Evolutionary conservation across 2,888 invertebrate genomes (phyloP), one percentile per base, ranked within the genome.

Genomic region (Plusia festucae): DNA sequence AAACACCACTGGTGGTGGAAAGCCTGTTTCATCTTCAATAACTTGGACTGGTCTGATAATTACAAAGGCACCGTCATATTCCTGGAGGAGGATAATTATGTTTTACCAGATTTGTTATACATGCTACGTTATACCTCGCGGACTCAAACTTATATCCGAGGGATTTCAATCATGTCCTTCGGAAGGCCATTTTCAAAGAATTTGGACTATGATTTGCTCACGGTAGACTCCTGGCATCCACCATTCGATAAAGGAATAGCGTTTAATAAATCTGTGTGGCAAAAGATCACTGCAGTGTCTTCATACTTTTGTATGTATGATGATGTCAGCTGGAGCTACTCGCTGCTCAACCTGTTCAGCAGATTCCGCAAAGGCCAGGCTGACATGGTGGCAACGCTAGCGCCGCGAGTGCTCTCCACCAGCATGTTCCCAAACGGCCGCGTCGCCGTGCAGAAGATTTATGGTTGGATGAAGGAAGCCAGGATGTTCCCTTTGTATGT

Each of bases 1-100:
- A 90, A 90, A 69, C 89, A 88, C 53, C 90, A 90, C 74, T 91
- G 90, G 90, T 91, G 90, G 91, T 91, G 90, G 90, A 88, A 81
- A 52, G 89, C 85, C 1, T 75, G 82, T 67, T 82, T 82, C 51
- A 77, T 90, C n/a, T 90, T 90, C 65, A 77, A 81, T 20, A 61
- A 56, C 9, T 44, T 83, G 51, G 70, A 73, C 13, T 82, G 83
- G 82, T 73, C 83, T 4, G 44, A 53, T 1, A 27, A 15, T 1
- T 79, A 82, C 56, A 73, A 63, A 4, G 85, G 83, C 5, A 72
- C 82, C 5, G 87, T 87, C 1, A 55, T 89, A 18, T 90, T 90
- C 60, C 68, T 90, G 13, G 85, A 88, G 53, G 89, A 90, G 67
- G 77, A 84, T 52, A 77, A 85, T 60, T 85, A 83, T 65, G 89